phyloP scores from a whole-genome alignment of 2,113 vertebrate species.

The Hystrix cristata region DNA sequence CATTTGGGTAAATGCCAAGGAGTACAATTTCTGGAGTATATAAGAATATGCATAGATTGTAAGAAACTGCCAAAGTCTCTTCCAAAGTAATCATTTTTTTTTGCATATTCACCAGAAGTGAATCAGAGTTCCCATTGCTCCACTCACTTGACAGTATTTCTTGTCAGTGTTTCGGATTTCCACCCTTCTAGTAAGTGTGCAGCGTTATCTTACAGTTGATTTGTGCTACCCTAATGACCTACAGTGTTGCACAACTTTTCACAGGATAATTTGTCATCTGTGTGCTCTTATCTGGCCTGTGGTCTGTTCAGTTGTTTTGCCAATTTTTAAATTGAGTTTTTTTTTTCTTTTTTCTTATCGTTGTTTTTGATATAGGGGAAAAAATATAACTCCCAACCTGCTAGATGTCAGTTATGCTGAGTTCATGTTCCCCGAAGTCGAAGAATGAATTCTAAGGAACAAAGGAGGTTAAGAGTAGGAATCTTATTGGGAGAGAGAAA shows the following conservation, averaged over 20 bases:
- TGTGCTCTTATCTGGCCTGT: neutral
- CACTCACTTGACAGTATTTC: neutral
- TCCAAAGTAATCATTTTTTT: neutral
- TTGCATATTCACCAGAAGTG: neutral
- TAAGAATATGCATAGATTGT: neutral
- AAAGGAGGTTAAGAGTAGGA: no score
- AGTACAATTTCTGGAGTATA: neutral
- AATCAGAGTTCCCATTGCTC: neutral
- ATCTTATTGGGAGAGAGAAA: no score
- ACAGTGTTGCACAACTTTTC: neutral
- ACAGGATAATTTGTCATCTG: neutral
- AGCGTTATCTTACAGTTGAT: neutral
- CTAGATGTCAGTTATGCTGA: no score
- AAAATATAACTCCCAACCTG: no score
- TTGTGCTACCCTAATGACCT: neutral
- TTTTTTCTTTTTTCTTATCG: neutral
- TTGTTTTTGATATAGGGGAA: no score
- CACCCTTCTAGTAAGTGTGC: neutral
- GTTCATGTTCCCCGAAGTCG: no score
- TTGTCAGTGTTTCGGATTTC: neutral
- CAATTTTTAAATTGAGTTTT: neutral
- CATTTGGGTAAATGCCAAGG: neutral
- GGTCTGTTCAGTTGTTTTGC: neutral
- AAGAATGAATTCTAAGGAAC: no score
- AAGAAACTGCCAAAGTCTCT: neutral